A percentile compares a stretch with the other conserved stretches of the same genome.
Evolutionary conservation across 1,140 invertebrate genomes (phyloP).

Genomic region (Nixonia krombeini): DNA sequence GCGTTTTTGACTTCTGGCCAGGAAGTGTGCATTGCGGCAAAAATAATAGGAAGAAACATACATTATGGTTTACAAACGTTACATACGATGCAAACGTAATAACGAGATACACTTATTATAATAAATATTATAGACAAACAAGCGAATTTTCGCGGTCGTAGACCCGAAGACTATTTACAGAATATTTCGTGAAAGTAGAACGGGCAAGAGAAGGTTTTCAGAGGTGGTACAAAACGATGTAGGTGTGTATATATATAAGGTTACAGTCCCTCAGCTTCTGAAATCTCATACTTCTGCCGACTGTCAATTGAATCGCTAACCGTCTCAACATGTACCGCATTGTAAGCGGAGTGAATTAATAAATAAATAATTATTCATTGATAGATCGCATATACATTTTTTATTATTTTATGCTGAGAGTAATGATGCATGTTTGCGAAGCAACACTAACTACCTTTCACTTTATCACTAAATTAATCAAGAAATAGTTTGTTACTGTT

Average conservation of each 20-base stretch:
- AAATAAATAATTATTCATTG: not conserved
- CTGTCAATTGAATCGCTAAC: slow-evolving; percentile 27
- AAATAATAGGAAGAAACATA: too few relatives aligned
- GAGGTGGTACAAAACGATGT: slow-evolving; percentile 57
- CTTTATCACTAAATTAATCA: too few relatives aligned
- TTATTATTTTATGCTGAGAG: too few relatives aligned
- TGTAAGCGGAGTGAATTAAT: slow-evolving; percentile 50
- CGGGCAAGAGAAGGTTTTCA: slow-evolving; percentile 33
- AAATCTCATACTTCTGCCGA: slow-evolving; percentile 34
- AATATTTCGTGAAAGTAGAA: slow-evolving; percentile 44
- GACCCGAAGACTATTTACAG: slow-evolving; percentile 22
- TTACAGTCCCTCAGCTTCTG: slow-evolving; percentile 42
- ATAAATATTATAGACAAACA: not conserved
- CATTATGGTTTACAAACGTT: too few relatives aligned
- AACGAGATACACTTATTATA: not conserved
- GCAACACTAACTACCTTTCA: too few relatives aligned
- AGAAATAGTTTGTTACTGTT: too few relatives aligned
- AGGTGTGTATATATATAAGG: slow-evolving; percentile 60
- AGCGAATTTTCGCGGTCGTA: slow-evolving; percentile 7
- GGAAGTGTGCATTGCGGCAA: not conserved
- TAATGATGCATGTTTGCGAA: too few relatives aligned
- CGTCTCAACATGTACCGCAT: slow-evolving; percentile 55
- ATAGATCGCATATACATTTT: not conserved
- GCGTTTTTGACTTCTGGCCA: not conserved
- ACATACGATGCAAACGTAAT: not conserved